Evolutionary conservation across 2,797 vertebrate genomes (phyloP).

Genomic region (Enteromius argenteus): DNA sequence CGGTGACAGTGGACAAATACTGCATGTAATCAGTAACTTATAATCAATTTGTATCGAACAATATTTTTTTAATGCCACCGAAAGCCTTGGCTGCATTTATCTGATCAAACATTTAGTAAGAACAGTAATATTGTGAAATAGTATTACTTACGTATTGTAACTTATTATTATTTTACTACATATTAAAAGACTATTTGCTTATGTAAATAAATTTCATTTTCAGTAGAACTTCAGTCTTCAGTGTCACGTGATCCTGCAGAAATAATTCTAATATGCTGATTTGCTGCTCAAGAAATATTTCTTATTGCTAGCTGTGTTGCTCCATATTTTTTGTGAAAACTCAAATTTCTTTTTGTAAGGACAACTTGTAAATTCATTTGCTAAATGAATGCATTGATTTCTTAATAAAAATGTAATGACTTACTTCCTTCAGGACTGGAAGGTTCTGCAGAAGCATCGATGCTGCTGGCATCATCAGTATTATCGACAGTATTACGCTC

Average conservation of each 20-base stretch:
- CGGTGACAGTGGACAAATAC: slow-evolving; percentile 12
- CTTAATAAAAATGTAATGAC: not conserved
- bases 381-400: not conserved
- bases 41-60: not conserved
- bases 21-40: not conserved
- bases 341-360: not conserved
- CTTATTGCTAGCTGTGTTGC: not conserved
- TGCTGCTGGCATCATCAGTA: not conserved
- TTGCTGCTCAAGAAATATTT: not conserved
- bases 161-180: no score
- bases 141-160: not conserved
- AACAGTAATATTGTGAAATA: not conserved
- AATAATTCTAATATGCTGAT: not conserved
- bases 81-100: not conserved
- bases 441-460: not conserved
- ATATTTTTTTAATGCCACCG: not conserved
- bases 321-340: not conserved
- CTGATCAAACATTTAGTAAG: not conserved
- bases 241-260: not conserved
- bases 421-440: slow-evolving; percentile 39
- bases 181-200: no score
- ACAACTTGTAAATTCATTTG: not conserved
- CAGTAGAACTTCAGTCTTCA: not conserved
- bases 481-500: not conserved
- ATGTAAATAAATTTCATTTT: not conserved